phyloP scores from a whole-genome alignment of 2,797 vertebrate genomes.

The Tapirus indicus region DNA sequence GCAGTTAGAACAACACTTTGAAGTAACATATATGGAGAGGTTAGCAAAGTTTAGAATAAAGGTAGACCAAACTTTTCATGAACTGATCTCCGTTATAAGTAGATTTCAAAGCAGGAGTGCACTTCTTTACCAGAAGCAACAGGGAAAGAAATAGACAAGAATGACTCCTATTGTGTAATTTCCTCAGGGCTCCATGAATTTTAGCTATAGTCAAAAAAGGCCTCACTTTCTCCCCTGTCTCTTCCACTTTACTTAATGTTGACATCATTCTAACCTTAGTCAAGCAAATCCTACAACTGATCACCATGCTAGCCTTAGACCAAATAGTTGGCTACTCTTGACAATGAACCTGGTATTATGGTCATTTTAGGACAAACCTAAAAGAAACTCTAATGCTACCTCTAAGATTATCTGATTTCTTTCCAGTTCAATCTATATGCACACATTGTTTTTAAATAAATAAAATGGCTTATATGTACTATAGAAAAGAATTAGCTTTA shows the following conservation, averaged over 20 bases:
- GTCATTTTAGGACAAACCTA: not conserved
- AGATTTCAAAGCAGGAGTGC: not conserved
- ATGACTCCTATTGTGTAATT: not conserved
- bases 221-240: not conserved
- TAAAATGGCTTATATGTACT: not conserved
- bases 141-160: not conserved
- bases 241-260: not conserved
- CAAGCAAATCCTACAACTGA: not conserved
- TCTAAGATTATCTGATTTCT: not conserved
- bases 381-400: not conserved
- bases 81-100: not conserved
- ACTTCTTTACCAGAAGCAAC: not conserved
- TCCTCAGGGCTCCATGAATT: not conserved
- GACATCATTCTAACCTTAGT: not conserved
- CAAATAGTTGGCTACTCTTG: not conserved
- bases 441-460: not conserved
- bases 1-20: not conserved
- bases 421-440: not conserved
- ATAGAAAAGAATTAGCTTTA: not conserved
- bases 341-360: not conserved
- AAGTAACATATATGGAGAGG: not conserved
- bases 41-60: not conserved
- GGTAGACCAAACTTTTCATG: not conserved
- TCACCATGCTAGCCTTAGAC: not conserved
- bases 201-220: not conserved